A percentile compares a stretch with the other conserved stretches of the same genome.
phyloP scores from a whole-genome alignment of 2,888 invertebrate genomes.

The Diogma glabrata region DNA sequence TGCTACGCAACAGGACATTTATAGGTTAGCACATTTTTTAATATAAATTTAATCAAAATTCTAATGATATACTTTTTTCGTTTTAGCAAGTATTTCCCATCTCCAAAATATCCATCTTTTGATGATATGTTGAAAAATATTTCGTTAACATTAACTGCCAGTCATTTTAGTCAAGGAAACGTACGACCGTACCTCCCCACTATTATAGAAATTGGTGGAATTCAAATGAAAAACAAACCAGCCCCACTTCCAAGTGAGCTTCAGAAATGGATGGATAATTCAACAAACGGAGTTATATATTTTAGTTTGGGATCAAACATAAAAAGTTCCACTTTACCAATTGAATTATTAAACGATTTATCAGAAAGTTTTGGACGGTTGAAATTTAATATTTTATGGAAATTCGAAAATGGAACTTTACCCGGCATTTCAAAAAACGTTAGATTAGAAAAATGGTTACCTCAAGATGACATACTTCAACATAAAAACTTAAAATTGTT shows the following conservation, averaged over 20 bases:
- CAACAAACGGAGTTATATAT: background rate
- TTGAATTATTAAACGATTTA: conserved; percentile 7
- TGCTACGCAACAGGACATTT: background rate
- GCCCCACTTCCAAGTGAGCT: conserved; percentile 25
- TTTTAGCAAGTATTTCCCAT: conserved; percentile 27
- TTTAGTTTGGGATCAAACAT: conserved; percentile 26
- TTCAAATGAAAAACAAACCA: conserved; percentile 28
- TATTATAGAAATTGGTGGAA: conserved; percentile 24
- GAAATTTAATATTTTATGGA: conserved; percentile 37
- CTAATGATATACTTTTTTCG: conserved; percentile 14
- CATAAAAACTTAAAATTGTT: conserved; percentile 38
- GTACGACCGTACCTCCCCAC: conserved; percentile 33
- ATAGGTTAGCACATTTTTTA: background rate
- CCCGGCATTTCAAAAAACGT: conserved; percentile 29
- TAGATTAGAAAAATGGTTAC: conserved; percentile 35
- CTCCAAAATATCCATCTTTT: conserved; percentile 23
- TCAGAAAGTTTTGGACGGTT: conserved; percentile 17
- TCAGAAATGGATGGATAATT: background rate
- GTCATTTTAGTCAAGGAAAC: conserved; percentile 29
- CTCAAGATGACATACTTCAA: conserved; percentile 37
- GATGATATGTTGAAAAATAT: conserved; percentile 25
- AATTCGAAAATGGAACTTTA: conserved; percentile 31
- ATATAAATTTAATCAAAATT: background rate
- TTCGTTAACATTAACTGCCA: conserved; percentile 30
- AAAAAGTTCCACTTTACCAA: conserved; percentile 8